phyloP scores from a whole-genome alignment of 2,797 vertebrate genomes.

The Sandelia bainsii region DNA sequence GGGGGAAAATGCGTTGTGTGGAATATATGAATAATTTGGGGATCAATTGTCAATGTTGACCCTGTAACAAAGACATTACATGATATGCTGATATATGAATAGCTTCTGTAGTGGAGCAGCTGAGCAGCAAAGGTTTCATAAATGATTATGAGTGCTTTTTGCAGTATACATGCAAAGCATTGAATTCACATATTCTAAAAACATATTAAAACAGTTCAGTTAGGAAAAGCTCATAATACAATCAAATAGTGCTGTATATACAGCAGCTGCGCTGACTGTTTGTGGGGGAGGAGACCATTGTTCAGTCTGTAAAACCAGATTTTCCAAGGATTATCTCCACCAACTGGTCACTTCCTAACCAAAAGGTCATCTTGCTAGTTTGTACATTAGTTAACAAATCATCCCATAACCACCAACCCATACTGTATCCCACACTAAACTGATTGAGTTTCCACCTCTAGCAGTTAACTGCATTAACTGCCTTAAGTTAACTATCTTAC shows the following conservation, averaged over 20 bases:
- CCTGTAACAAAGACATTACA: not conserved
- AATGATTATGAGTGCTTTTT: constrained; percentile 34
- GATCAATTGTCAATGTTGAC: constrained; percentile 23
- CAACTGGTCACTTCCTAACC: constrained; percentile 65
- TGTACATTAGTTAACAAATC: constrained; percentile 55
- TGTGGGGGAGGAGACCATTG: constrained; percentile 32
- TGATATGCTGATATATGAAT: not conserved
- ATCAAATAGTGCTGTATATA: constrained; percentile 15
- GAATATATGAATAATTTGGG: constrained; percentile 37
- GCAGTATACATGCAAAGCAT: constrained; percentile 9
- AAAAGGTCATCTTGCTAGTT: constrained; percentile 62
- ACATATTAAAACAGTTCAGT: constrained; percentile 26
- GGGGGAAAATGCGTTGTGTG: constrained; percentile 12
- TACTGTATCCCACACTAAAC: constrained; percentile 43
- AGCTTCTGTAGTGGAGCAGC: not conserved
- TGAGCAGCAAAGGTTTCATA: constrained; percentile 17
- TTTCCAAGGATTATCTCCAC: constrained; percentile 72
- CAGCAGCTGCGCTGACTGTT: constrained; percentile 22
- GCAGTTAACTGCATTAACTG: constrained; percentile 21
- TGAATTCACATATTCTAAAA: constrained; percentile 4
- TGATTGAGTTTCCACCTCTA: constrained; percentile 38
- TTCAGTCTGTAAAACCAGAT: constrained; percentile 64
- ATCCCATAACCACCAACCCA: not conserved
- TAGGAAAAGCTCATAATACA: constrained; percentile 20
- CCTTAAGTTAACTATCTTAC: constrained; percentile 11